phyloP scores from a whole-genome alignment of 2,888 invertebrate genomes.

The Drosophila mercatorum region DNA sequence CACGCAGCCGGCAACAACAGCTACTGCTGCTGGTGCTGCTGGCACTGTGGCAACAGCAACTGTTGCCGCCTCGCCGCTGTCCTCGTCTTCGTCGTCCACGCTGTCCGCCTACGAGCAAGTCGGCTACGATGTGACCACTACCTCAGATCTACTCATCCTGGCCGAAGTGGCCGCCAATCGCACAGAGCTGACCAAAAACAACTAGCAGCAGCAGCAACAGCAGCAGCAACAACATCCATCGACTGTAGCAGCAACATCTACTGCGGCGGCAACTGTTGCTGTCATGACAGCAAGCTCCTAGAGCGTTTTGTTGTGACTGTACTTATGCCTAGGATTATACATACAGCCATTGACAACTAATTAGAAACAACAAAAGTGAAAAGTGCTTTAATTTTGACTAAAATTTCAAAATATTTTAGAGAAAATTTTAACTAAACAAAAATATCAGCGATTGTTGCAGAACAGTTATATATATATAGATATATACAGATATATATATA shows the following conservation, averaged over 20 bases:
- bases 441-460: neutral
- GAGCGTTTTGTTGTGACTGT: slow-evolving; percentile 26
- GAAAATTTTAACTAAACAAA: neutral
- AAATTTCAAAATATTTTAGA: neutral
- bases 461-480: no score
- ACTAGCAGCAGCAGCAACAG: slow-evolving; percentile 38
- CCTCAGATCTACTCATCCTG: slow-evolving; percentile 84
- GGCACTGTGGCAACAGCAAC: slow-evolving; percentile 12
- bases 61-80: slow-evolving; percentile 36
- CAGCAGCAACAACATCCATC: slow-evolving; percentile 2
- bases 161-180: slow-evolving; percentile 84
- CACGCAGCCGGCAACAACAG: slow-evolving; percentile 23
- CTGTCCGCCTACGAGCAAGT: slow-evolving; percentile 31
- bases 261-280: neutral
- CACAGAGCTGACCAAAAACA: slow-evolving; percentile 80
- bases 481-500: neutral
- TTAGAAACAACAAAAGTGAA: slow-evolving; percentile 1
- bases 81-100: slow-evolving; percentile 44
- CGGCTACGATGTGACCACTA: slow-evolving; percentile 74
- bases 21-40: slow-evolving; percentile 19
- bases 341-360: slow-evolving; percentile 10
- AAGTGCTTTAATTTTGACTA: neutral
- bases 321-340: slow-evolving; percentile 23
- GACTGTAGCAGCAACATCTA: slow-evolving; percentile 23
- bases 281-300: neutral